These are phyloP conservation scores for Brachyopa scutellaris DNA, from an alignment of 2,888 invertebrate species.

Conservation along the genomic window DNA sequence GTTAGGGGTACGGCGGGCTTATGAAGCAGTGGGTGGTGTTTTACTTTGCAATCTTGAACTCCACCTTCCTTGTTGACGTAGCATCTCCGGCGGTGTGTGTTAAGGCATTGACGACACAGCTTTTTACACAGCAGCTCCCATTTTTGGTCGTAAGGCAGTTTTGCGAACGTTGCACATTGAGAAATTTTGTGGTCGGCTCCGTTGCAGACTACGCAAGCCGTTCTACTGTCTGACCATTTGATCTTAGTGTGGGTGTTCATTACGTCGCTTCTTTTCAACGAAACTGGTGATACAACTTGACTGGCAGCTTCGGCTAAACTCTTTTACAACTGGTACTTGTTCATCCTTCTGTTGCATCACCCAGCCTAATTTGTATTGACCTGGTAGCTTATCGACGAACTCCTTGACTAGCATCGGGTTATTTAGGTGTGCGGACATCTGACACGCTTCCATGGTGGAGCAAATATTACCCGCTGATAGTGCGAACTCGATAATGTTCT, in stretches of 20 bases:
- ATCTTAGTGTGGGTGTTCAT: conserved; percentile 20
- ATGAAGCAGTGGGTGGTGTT: conserved; percentile 45
- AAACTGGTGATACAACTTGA: conserved; percentile 7
- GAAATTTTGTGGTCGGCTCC: conserved; percentile 7
- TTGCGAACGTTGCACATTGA: no score
- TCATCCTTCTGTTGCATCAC: conserved; percentile 34
- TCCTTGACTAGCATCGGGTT: conserved; percentile 43
- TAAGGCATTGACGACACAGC: conserved; percentile 53
- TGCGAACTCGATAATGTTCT: conserved; percentile 45
- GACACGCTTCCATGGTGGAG: conserved; percentile 57
- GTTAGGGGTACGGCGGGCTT: background rate
- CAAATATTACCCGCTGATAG: conserved; percentile 29
- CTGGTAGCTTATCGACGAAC: conserved; percentile 38
- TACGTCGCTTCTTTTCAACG: conserved; percentile 1
- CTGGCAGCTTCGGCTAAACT: conserved; percentile 55
- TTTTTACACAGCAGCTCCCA: conserved; percentile 49
- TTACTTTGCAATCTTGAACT: conserved; percentile 27
- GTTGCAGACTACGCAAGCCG: conserved; percentile 16
- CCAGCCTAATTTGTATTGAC: conserved; percentile 40
- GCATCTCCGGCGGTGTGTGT: conserved; percentile 39
- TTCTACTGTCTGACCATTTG: background rate
- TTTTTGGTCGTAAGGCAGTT: conserved; percentile 8
- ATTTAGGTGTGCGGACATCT: conserved; percentile 30
- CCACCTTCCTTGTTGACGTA: conserved; percentile 21
- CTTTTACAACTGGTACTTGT: conserved; percentile 16